These are phyloP conservation scores for Nilaparvata lugens DNA, from an alignment of 1,140 invertebrate genomes.

Conservation along the genomic window DNA sequence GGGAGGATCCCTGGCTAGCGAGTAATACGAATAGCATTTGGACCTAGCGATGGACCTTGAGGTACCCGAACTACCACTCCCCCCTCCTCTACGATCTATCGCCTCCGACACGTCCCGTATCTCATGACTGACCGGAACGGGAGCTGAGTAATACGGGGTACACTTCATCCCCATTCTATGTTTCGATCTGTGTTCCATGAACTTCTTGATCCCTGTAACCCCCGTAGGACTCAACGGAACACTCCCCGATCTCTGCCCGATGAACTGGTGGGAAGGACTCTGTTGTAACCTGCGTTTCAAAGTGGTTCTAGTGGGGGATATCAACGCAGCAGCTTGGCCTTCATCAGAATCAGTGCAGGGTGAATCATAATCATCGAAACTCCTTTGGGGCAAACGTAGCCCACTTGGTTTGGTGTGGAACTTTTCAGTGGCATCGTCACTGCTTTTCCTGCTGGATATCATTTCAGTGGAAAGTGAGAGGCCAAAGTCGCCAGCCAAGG, in stretches of 20 bases:
- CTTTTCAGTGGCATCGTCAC: conserved; percentile 22
- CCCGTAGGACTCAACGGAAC: conserved; percentile 11
- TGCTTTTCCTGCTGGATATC: conserved; percentile 25
- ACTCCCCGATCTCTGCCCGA: neutral
- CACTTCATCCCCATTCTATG: conserved; percentile 8
- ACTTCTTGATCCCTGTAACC: neutral
- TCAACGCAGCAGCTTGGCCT: neutral
- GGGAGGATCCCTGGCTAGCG: conserved; percentile 29
- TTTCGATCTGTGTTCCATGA: conserved; percentile 6
- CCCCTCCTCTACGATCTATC: neutral
- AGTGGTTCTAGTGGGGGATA: neutral
- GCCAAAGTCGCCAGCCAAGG: conserved; percentile 26
- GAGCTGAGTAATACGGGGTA: conserved; percentile 20
- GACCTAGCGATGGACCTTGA: conserved; percentile 22
- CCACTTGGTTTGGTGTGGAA: conserved; percentile 7
- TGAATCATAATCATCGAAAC: conserved; percentile 31
- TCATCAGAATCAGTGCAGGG: conserved; percentile 30
- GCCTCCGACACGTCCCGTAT: conserved; percentile 12
- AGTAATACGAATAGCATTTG: conserved; percentile 32
- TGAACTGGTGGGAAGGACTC: neutral
- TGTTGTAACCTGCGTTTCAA: conserved; percentile 6
- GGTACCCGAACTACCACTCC: neutral
- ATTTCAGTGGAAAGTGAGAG: conserved; percentile 26
- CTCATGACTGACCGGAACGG: conserved; percentile 14
- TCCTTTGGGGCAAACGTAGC: conserved; percentile 16